Evolutionary conservation across 2,113 vertebrate species (phyloP).

Genomic region (Arothron firmamentum): DNA sequence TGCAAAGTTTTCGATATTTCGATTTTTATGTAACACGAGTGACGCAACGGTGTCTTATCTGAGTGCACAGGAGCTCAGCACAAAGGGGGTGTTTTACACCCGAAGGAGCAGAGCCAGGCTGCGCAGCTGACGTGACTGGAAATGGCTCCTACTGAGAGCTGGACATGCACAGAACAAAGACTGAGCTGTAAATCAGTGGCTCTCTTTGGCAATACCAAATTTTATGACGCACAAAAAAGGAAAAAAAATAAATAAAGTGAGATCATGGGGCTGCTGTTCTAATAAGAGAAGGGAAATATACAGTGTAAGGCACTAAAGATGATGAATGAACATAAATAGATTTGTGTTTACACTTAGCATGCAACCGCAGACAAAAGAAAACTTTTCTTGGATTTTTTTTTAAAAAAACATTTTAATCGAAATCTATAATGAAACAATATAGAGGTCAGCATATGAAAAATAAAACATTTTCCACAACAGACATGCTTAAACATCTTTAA

Average conservation of each 20-base stretch:
- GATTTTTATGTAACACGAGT: slow-evolving; percentile 14
- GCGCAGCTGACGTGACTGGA: slow-evolving; percentile 7
- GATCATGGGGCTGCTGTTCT: too few species aligned
- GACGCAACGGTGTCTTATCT: slow-evolving; percentile 65
- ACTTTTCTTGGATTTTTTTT: slow-evolving; percentile 54
- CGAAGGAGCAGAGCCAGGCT: slow-evolving; percentile 6
- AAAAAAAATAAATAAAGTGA: background rate
- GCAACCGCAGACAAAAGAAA: slow-evolving; percentile 1
- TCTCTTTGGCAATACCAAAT: slow-evolving; percentile 3
- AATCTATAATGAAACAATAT: slow-evolving; percentile 55
- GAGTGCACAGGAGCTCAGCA: slow-evolving; percentile 45
- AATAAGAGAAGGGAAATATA: too few species aligned
- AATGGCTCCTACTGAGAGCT: slow-evolving; percentile 15
- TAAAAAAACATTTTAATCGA: slow-evolving; percentile 50
- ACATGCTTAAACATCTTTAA: slow-evolving; percentile 28
- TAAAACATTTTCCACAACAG: slow-evolving; percentile 44
- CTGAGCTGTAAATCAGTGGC: slow-evolving; percentile 12
- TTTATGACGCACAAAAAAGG: slow-evolving; percentile 6
- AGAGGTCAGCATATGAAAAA: slow-evolving; percentile 48
- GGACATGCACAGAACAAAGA: slow-evolving; percentile 28
- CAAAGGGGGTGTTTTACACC: slow-evolving; percentile 55
- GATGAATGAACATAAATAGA: background rate
- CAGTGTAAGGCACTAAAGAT: too few species aligned
- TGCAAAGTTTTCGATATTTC: slow-evolving; percentile 8
- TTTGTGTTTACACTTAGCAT: background rate